Evolutionary conservation across 2,888 invertebrate species (phyloP).

Genomic region (Chloroclystis v-ata): DNA sequence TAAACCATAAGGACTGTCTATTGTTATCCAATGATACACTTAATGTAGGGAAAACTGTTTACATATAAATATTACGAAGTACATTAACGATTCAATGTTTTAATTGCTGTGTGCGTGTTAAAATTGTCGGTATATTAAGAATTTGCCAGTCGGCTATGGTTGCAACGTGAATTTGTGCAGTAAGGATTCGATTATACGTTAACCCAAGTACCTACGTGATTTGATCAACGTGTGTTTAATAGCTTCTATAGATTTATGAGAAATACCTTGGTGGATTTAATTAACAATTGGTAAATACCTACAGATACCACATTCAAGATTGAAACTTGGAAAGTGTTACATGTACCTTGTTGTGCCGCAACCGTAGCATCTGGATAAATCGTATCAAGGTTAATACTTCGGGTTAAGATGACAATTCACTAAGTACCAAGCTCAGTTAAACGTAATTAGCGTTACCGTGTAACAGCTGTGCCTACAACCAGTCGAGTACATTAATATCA

Average conservation of each 20-base stretch:
- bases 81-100: conserved; percentile 23
- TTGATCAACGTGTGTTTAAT: conserved; percentile 14
- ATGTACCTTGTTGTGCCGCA: not conserved
- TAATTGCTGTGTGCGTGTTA: conserved; percentile 40
- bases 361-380: conserved; percentile 5
- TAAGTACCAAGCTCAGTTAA: conserved; percentile 28
- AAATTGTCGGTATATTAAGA: conserved; percentile 40
- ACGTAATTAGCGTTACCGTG: conserved; percentile 49
- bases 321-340: conserved; percentile 10
- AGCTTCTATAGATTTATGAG: conserved; percentile 26
- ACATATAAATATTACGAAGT: too few relatives aligned
- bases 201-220: conserved; percentile 9
- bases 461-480: conserved; percentile 41
- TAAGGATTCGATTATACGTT: conserved; percentile 20
- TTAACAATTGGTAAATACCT: conserved; percentile 8
- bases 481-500: not conserved
- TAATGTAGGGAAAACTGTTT: not conserved
- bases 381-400: conserved; percentile 34
- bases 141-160: conserved; percentile 25
- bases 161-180: conserved; percentile 17
- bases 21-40: too few relatives aligned
- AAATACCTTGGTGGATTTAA: conserved; percentile 25
- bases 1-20: too few relatives aligned
- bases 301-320: conserved; percentile 8
- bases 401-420: conserved; percentile 24